These are phyloP conservation scores for Melanaphis sacchari DNA, from an alignment of 1,140 invertebrate species.

Conservation along the genomic window DNA sequence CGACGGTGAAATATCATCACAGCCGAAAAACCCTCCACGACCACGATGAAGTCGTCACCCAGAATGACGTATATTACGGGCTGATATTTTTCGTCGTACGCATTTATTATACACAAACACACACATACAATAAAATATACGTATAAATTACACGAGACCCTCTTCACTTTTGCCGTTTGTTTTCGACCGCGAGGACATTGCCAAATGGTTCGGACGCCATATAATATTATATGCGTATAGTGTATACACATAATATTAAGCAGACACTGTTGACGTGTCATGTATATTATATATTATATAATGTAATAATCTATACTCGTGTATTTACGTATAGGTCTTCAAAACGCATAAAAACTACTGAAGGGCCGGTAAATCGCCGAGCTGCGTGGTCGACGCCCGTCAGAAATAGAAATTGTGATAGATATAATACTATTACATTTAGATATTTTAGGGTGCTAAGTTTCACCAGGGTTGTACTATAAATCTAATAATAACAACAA, in stretches of 20 bases:
- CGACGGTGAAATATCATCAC: constrained; percentile 21
- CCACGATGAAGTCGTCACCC: background rate
- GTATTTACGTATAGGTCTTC: background rate
- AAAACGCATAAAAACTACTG: background rate
- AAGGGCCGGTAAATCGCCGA: background rate
- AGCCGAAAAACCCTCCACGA: background rate
- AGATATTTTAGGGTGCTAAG: background rate
- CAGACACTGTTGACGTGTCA: background rate
- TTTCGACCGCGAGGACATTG: background rate
- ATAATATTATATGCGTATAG: background rate
- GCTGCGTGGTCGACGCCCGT: background rate
- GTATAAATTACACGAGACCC: background rate
- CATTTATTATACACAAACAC: background rate
- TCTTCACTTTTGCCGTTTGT: background rate
- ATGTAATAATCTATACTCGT: background rate
- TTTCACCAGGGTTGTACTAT: background rate
- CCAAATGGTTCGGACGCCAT: constrained; percentile 45
- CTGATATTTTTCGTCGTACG: background rate
- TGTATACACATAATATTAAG: background rate
- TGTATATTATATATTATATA: background rate
- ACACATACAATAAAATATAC: background rate
- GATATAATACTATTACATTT: background rate
- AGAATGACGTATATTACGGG: constrained; percentile 19
- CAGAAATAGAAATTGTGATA: background rate
- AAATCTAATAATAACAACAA: background rate